A percentile compares a stretch with the other conserved stretches of the same genome.
Conservation (phyloP, 2,888 invertebrate genomes). For the Polietes domitor region DNA sequence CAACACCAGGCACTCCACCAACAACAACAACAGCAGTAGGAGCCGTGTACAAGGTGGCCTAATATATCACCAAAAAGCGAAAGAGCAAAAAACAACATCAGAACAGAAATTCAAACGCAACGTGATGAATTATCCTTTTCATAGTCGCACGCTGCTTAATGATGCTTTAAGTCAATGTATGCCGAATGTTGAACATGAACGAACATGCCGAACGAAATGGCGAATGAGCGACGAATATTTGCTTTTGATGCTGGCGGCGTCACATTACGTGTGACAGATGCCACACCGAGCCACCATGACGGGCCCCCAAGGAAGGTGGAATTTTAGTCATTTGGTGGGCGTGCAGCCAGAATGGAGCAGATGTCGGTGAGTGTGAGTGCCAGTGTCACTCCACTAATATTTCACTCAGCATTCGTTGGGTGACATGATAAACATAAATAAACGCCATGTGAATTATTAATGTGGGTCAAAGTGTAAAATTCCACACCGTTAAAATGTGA, state of each 20-base stretch:
- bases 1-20: background rate
- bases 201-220: background rate
- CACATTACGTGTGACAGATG: constrained; percentile 9
- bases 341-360: too few species aligned
- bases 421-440: constrained; percentile 64
- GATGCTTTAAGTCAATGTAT: background rate
- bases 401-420: constrained; percentile 59
- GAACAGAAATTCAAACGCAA: background rate
- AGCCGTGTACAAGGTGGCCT: too few species aligned
- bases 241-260: background rate
- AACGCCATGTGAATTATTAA: constrained; percentile 62
- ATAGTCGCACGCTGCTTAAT: constrained; percentile 19
- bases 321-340: constrained; percentile 17
- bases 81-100: background rate
- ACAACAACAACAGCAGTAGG: background rate
- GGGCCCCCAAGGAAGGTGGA: constrained; percentile 29
- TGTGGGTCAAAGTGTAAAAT: constrained; percentile 63
- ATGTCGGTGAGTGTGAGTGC: constrained; percentile 26
- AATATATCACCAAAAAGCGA: too few species aligned
- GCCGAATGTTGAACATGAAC: background rate
- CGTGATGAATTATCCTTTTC: constrained; percentile 1
- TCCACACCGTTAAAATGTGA: constrained; percentile 54
- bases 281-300: background rate
- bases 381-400: constrained; percentile 48
- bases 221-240: constrained; percentile 32